A percentile compares a stretch with the other conserved stretches of the same genome.
phyloP scores from a whole-genome alignment of 2,888 invertebrate genomes.

The Morpho deidamia region DNA sequence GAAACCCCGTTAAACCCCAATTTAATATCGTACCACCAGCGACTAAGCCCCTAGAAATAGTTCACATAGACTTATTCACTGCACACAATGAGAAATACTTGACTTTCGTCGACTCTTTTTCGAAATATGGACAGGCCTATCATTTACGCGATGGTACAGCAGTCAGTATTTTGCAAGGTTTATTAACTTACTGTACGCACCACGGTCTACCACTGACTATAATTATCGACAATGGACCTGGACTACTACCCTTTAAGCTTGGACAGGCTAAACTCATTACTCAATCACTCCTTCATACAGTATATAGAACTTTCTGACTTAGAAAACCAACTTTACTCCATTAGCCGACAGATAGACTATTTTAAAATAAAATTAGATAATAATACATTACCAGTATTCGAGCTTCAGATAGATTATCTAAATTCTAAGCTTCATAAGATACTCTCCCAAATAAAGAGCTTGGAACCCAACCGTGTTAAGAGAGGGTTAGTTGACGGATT shows the following conservation, averaged over 20 bases:
- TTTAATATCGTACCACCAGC: conserved; percentile 21
- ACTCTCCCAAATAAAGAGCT: too few relatives aligned
- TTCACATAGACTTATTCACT: conserved; percentile 22
- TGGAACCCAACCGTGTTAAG: too few relatives aligned
- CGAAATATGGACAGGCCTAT: conserved; percentile 22
- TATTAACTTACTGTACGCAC: conserved; percentile 21
- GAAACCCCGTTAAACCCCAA: conserved; percentile 23
- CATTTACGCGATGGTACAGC: conserved; percentile 16
- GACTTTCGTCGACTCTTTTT: conserved; percentile 16
- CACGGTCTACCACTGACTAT: conserved; percentile 25
- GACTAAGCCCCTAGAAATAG: conserved; percentile 22
- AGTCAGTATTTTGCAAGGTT: conserved; percentile 14
- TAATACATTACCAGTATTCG: too few relatives aligned
- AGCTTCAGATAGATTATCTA: too few relatives aligned
- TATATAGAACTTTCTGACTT: too few relatives aligned
- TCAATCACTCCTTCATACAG: neutral
- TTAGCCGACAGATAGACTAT: too few relatives aligned
- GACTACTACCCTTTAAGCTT: neutral
- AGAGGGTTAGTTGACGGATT: too few relatives aligned
- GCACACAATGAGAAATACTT: conserved; percentile 13
- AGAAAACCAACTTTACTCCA: too few relatives aligned
- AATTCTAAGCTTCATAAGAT: too few relatives aligned
- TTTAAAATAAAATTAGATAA: too few relatives aligned
- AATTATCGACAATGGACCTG: conserved; percentile 17
- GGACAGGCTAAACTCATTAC: neutral